Base-by-base conservation (phyloP, 2,797 vertebrate species). In the Trematocara caparti region DNA sequence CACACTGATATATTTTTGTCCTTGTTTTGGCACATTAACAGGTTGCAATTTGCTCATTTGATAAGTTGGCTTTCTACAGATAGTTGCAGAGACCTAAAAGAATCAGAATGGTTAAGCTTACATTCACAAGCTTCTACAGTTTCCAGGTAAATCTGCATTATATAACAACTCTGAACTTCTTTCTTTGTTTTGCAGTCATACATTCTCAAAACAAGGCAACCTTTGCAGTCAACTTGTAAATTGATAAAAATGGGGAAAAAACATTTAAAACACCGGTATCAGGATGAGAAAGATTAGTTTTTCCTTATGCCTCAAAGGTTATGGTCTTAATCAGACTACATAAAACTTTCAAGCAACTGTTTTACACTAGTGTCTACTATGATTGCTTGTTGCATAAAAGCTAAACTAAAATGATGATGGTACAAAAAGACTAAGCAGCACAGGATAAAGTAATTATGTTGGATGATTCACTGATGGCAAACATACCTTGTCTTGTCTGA, bases 341-440 rank as follows among this genome's bases (percentile, higher is more conserved):
- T 48, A 10, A 59, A 21, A 76, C n/a, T 48, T 75, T 59, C 0
- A 30, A 48, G 3, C 5, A 17, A 30, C 34, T 27, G 1, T 47
- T 21, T 47, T 47, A 32, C 32, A 47, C 30, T 32, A 21, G 24
- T 30, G 43, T 71, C 66, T 47, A 32, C 19, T 15, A 15, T n/a
- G 13, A 82, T 86, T 66, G 50, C n/a, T 84, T n/a, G 24, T 71
- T 71, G 43, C 24, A n/a, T 30, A 71, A 71, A 71, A n/a, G 36
- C 36, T 73, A 9, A 48, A 81, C 71, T 19, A 74, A 81, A 83
- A 81, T 86, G 51, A 73, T 53, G 48, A 73, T 30, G 81, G 64
- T 88, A 89, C 85, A 86, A 84, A 55, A 75, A 51, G 47, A 72
- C 75, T 53, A 79, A 71, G 50, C 43, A 80, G 76, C 78, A 90